Base-by-base conservation (phyloP, 2,113 vertebrate species). In the Dromas ardeola region DNA sequence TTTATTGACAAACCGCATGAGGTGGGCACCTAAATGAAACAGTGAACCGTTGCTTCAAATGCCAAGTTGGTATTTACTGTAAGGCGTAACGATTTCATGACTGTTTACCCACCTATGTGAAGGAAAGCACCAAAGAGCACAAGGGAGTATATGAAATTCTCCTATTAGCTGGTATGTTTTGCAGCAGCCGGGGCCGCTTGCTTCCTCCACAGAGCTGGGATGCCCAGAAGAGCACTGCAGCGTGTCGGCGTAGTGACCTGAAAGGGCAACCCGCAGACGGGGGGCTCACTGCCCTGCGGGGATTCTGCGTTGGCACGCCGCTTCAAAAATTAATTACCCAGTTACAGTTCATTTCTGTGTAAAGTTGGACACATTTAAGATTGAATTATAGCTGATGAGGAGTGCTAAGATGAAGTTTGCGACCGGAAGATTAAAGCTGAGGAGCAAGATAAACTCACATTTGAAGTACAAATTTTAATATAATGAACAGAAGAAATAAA, bases 51-150 rank as follows among this genome's bases (percentile, higher is more conserved):
- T 45, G 21, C 70, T 56, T 59, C 63, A 84, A 81, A 86, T 67
- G 43, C 76, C 80, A 61, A 2, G 50, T 29, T 88, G 77, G 11
- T 86, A 73, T 92, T 95, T 96, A 20, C 70, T 58, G 32, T 66
- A 1, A 22, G 30, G 61, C 1, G 0, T 50, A 40, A 81, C 0
- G 21, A 45, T 50, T 73, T 73, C n/a, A 10, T 86, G 79, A 13
- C 29, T 74, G 55, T 88, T 95, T 81, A 86, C 72, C 50, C 69
- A 53, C 29, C 55, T 34, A 1, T 23, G 25, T 16, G 86, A 88
- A 49, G 83, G 38, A 58, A 80, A 38, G 62, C 23, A 69, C n/a
- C 17, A 20, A 38, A 58, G 13, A 81, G 50, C 22, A 62, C 42
- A 22, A 30, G n/a, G n/a, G 52, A 53, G 3, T 9, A 3, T 1